phyloP scores from a whole-genome alignment of 2,797 vertebrate species.

The Coilia nasus region DNA sequence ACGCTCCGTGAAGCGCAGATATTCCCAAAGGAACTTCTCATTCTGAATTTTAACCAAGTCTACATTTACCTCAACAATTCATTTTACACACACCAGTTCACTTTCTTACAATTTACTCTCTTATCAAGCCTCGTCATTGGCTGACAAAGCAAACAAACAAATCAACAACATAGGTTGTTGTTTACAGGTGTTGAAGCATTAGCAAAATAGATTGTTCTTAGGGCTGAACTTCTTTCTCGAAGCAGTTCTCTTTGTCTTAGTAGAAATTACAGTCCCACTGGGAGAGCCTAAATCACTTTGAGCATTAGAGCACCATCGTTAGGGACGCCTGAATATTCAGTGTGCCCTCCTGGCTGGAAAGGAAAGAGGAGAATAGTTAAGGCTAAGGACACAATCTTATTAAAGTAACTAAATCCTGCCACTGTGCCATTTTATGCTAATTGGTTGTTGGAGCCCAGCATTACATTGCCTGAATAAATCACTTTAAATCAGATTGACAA shows the following conservation, averaged over 20 bases:
- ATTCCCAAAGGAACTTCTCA: background rate
- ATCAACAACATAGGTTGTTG: background rate
- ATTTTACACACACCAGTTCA: background rate
- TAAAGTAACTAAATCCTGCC: background rate
- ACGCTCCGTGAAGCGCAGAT: background rate
- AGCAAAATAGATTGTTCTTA: background rate
- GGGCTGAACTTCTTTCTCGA: background rate
- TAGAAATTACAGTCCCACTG: background rate
- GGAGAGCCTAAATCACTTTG: background rate
- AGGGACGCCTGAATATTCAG: background rate
- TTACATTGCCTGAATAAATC: background rate
- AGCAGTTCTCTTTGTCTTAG: background rate
- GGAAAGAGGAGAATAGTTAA: background rate
- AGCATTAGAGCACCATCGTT: background rate
- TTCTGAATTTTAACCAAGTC: background rate
- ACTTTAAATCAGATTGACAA: background rate
- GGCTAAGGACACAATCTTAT: conserved; percentile 5
- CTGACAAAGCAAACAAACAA: background rate
- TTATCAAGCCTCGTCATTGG: no score
- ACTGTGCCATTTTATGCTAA: conserved; percentile 1
- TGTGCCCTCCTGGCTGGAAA: background rate
- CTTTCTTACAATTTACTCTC: no score
- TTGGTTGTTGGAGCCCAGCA: background rate
- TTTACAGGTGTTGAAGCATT: background rate
- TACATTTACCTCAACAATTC: background rate